Evolutionary conservation across 2,797 vertebrate species (phyloP).

Genomic region (Calcarius lapponicus): DNA sequence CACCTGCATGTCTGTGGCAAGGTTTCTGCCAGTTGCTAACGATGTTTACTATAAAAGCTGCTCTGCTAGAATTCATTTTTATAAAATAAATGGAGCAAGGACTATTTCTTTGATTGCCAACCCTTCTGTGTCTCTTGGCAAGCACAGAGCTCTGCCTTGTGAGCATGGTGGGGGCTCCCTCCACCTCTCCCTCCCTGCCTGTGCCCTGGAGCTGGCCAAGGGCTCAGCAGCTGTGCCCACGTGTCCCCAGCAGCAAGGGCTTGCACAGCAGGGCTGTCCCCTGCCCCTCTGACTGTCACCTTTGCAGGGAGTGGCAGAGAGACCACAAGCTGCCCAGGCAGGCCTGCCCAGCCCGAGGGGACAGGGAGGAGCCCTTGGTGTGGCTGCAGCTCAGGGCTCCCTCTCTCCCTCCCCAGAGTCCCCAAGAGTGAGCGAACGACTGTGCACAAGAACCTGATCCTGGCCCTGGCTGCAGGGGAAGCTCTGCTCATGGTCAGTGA

Average conservation of each 20-base stretch:
- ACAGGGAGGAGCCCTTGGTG: neutral
- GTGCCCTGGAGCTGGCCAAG: neutral
- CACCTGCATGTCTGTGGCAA: neutral
- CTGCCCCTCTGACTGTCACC: neutral
- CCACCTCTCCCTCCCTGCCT: neutral
- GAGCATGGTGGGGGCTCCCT: neutral
- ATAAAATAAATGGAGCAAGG: neutral
- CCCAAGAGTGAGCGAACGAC: slow-evolving; percentile 88
- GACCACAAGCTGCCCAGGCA: neutral
- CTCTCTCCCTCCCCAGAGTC: slow-evolving; percentile 71
- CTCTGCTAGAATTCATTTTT: neutral
- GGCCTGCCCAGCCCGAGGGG: neutral
- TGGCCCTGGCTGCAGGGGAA: slow-evolving; percentile 85
- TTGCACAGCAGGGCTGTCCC: neutral
- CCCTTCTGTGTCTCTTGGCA: neutral
- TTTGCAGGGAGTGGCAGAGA: neutral
- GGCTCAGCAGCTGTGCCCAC: neutral
- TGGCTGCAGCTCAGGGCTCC: neutral
- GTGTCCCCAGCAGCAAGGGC: neutral
- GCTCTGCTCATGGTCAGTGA: slow-evolving; percentile 88
- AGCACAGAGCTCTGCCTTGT: neutral
- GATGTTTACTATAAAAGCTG: neutral
- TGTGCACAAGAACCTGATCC: slow-evolving; percentile 92
- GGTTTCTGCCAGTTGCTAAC: neutral
- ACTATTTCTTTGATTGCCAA: neutral